Evolutionary conservation across 2,797 vertebrate species (phyloP).

Genomic region (Lateolabrax maculatus): DNA sequence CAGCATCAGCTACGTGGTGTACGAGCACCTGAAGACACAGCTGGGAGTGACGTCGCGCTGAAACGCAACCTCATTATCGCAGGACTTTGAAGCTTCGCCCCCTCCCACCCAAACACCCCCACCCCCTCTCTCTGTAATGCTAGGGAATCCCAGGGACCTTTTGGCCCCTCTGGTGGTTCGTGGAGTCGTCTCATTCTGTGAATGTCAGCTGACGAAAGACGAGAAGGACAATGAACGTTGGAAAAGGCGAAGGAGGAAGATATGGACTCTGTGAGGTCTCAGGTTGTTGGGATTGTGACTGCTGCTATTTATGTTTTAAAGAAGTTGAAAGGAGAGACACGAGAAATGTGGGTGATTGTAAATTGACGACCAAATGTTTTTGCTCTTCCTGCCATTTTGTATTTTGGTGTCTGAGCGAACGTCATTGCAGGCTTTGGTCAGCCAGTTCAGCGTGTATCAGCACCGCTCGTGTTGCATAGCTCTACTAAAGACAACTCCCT

Average conservation of each 20-base stretch:
- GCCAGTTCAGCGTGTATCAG: neutral
- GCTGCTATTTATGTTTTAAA: constrained; percentile 75
- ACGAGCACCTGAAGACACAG: constrained; percentile 94
- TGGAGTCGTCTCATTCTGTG: constrained; percentile 92
- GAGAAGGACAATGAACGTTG: constrained; percentile 13
- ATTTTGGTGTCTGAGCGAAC: constrained; percentile 28
- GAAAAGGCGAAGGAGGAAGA: constrained; percentile 23
- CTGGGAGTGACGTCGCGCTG: constrained; percentile 93
- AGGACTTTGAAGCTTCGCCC: neutral
- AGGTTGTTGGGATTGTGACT: constrained; percentile 28
- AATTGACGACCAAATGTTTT: constrained; percentile 67
- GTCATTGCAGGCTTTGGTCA: neutral
- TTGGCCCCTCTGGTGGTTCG: constrained; percentile 65
- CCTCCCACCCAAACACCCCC: too few species aligned
- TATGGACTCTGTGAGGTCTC: constrained; percentile 75
- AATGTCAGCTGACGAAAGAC: constrained; percentile 86
- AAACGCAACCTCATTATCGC: neutral
- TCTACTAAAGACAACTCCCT: neutral
- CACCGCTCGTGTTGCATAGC: neutral
- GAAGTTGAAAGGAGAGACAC: neutral
- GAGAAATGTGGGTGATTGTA: constrained; percentile 4
- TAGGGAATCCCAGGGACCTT: constrained; percentile 42
- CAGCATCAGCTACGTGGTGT: constrained; percentile 99
- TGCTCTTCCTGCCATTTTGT: constrained; percentile 7
- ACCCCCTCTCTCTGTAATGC: neutral